Evolutionary conservation across 2,797 vertebrate species (phyloP).

Genomic region (Xiphorhynchus erythropygius): DNA sequence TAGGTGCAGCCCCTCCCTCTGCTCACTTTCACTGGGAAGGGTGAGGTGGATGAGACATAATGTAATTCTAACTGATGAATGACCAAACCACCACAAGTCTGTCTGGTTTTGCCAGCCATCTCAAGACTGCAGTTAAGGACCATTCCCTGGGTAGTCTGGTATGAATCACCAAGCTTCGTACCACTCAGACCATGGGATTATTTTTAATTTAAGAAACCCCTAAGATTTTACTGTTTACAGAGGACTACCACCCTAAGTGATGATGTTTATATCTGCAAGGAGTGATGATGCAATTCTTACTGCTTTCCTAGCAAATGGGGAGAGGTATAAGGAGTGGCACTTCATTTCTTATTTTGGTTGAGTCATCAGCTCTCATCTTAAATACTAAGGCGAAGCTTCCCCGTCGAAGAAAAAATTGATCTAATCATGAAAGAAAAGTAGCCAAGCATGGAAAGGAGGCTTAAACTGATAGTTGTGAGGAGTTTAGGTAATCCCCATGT

Average conservation of each 20-base stretch:
- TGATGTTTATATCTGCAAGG: neutral
- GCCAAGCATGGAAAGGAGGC: neutral
- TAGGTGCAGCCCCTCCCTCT: neutral
- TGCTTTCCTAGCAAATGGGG: neutral
- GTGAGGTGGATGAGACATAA: neutral
- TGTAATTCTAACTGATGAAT: neutral
- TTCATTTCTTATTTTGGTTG: neutral
- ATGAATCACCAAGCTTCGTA: neutral
- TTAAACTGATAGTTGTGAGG: neutral
- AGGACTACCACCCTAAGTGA: neutral
- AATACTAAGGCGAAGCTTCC: neutral
- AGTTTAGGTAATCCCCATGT: neutral
- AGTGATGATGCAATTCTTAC: neutral
- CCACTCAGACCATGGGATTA: neutral
- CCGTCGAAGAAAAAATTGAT: neutral
- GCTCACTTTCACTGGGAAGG: neutral
- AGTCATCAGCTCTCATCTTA: constrained; percentile 10
- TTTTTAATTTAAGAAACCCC: neutral
- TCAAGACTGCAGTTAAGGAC: neutral
- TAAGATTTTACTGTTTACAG: neutral
- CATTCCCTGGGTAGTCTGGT: neutral
- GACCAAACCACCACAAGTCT: neutral
- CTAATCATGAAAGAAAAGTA: neutral
- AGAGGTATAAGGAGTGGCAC: constrained; percentile 19
- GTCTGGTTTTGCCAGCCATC: neutral